Conservation (phyloP, 2,797 vertebrate species). For the Sitta carolinensis region DNA sequence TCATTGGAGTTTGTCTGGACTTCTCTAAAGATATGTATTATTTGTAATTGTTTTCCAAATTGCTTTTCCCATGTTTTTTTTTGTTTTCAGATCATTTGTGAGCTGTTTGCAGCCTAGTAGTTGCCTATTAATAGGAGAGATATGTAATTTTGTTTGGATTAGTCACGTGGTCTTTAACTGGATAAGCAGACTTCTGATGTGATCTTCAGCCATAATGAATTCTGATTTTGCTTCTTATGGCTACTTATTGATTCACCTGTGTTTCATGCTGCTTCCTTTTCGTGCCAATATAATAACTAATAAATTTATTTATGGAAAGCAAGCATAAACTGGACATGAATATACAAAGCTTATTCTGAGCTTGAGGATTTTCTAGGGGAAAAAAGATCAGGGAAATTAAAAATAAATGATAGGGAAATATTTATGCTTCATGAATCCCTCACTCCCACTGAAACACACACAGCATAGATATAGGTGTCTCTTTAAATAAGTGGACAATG, state of each 20-base stretch:
- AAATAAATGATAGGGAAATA: not conserved
- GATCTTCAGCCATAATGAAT: not conserved
- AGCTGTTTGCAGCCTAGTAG: not conserved
- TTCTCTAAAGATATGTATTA: not conserved
- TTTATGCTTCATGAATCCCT: not conserved
- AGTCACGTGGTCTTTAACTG: not conserved
- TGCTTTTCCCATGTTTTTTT: not conserved
- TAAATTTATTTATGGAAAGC: not conserved
- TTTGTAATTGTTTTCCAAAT: conserved; percentile 35
- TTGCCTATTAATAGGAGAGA: not conserved
- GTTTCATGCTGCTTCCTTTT: not conserved
- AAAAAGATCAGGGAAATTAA: not conserved
- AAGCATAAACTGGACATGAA: not conserved
- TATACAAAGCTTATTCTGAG: not conserved
- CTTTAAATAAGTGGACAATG: not conserved
- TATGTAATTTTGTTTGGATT: not conserved
- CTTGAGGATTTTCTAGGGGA: not conserved
- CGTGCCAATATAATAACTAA: not conserved
- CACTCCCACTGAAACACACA: not conserved
- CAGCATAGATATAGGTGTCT: not conserved
- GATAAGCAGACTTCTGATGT: not conserved
- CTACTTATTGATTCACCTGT: not conserved
- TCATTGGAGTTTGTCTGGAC: not conserved
- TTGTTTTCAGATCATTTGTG: not conserved
- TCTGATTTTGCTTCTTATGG: not conserved